Evolutionary conservation across 2,888 invertebrate genomes (phyloP), one percentile per base, ranked within the genome.

Genomic region (Coleophora flavipennella): DNA sequence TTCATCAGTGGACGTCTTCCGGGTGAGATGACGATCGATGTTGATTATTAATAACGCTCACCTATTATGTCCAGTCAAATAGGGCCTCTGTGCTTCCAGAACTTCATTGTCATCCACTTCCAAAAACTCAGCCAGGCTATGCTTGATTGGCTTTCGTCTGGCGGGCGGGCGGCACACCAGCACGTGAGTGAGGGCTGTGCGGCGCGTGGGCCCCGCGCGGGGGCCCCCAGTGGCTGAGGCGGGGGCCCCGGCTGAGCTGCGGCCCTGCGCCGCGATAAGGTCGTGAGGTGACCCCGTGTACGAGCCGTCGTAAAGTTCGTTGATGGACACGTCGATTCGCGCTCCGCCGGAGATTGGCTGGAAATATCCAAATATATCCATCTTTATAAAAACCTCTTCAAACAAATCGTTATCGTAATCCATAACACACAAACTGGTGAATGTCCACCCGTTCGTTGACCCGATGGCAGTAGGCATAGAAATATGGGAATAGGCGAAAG

Each of bases 261-360:
- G 92, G 69, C 46, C 93, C 88, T 50, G 94, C 89, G 50, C 92
- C 89, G 92, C 90, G 38, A 93, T 92, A 48, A 95, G 85, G 73
- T 95, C 95, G 64, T 94, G 94, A 0, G 97, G 96, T 32, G 95
- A 95, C 3, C 97, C 97, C 9, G 94, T 92, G 75, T 97, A 97
- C 0, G 96, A 96, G 1, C 97, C 97, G 77, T 98, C 97, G 76
- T 96, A 97, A 44, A 92, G 83, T 71, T 97, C 96, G 78, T 97
- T 97, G 53, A 98, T 94, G 1, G 96, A 93, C 1, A 98, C 97
- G 79, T 98, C 97, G 50, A 98, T 94, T 43, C 95, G 89, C 31
- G 96, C 95, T 44, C 95, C 94, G 57, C 88, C 88, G 0, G 89
- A 81, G 50, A 92, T 91, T 28, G 92, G 92, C 89, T 91, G 68